Evolutionary conservation across 23 tunicate species (phyloP).

Genomic region (Trididemnum clinides): DNA sequence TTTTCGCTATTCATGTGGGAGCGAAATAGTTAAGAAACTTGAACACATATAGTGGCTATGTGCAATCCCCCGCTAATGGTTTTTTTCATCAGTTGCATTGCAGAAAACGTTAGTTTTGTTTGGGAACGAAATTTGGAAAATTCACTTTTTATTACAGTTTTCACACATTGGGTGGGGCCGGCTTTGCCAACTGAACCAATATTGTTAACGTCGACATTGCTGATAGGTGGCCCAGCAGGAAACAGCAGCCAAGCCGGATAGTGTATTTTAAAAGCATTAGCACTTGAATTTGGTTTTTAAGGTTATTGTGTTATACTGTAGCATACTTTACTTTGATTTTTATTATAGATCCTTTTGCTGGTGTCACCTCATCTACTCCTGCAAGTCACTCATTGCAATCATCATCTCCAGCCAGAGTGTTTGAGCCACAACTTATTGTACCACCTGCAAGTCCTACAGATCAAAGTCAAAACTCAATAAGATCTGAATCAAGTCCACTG

Average conservation of each 20-base stretch:
- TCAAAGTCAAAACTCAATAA: not conserved
- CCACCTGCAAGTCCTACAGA: slow-evolving; percentile 58
- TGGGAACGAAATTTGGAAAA: not conserved
- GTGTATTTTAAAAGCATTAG: too few relatives aligned
- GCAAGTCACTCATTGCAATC: not conserved
- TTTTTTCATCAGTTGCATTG: too few relatives aligned
- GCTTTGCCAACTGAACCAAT: too few relatives aligned
- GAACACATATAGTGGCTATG: too few relatives aligned
- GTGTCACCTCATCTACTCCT: slow-evolving; percentile 11
- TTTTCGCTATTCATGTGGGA: too few relatives aligned
- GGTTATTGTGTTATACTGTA: not conserved
- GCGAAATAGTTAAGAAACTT: too few relatives aligned
- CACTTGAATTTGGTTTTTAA: not conserved
- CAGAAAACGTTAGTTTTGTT: too few relatives aligned
- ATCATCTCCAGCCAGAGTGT: not conserved
- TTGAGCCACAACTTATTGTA: slow-evolving; percentile 85
- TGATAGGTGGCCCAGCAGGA: too few relatives aligned
- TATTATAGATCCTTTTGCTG: slow-evolving; percentile 70
- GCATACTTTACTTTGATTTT: not conserved
- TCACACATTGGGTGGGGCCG: too few relatives aligned
- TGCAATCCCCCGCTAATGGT: too few relatives aligned
- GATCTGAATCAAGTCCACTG: not conserved
- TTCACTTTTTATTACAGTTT: not conserved
- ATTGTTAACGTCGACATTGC: too few relatives aligned
- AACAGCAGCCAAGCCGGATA: too few relatives aligned